These are phyloP conservation scores for Mesorhabditis belari DNA, from an alignment of 2,888 invertebrate species.

Conservation along the genomic window DNA sequence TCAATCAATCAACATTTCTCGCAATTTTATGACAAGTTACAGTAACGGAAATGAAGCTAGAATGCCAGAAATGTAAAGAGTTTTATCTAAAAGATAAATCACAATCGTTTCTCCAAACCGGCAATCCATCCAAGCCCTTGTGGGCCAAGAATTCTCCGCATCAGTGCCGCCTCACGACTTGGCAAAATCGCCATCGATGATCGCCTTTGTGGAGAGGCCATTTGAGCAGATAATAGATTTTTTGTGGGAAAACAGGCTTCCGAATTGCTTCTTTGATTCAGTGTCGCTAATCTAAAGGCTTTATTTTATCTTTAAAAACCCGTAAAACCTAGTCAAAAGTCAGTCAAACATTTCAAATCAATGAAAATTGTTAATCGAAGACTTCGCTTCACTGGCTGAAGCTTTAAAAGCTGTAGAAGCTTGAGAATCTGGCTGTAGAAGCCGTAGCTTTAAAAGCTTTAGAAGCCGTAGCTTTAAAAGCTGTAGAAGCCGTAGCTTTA, in stretches of 20 bases:
- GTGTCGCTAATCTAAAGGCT: conserved; percentile 14
- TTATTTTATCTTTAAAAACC: no score
- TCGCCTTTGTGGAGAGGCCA: neutral
- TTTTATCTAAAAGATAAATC: no score
- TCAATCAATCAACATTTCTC: neutral
- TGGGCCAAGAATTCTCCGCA: conserved; percentile 42
- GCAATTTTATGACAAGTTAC: neutral
- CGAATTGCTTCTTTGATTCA: conserved; percentile 27
- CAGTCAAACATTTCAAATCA: no score
- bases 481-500: no score
- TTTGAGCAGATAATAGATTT: neutral
- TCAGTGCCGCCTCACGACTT: conserved; percentile 36
- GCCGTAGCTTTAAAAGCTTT: no score
- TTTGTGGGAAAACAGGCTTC: conserved; percentile 29
- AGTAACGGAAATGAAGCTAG: neutral
- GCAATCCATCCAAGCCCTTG: conserved; percentile 36
- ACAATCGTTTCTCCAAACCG: neutral
- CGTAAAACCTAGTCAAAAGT: no score
- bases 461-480: no score
- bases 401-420: no score
- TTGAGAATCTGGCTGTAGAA: no score
- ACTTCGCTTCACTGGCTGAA: no score
- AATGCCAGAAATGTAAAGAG: no score
- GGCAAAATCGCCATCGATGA: conserved; percentile 27
- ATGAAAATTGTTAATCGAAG: no score